A percentile compares a stretch with the other conserved stretches of the same genome.
These are phyloP conservation scores for Synergus japonicus DNA, from an alignment of 2,888 invertebrate species.

Conservation along the genomic window DNA sequence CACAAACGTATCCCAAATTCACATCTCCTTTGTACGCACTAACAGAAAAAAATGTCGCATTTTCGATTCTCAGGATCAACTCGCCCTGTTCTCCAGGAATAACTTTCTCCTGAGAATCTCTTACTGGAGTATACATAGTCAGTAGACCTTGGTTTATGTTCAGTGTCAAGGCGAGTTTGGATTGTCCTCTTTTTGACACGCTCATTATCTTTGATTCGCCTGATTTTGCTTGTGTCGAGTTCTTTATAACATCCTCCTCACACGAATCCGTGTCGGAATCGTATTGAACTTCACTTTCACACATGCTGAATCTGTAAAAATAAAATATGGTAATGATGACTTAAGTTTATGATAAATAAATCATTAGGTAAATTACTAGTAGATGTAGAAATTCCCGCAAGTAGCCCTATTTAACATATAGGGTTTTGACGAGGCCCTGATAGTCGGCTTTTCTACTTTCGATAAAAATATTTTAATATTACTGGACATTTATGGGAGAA, in stretches of 20 bases:
- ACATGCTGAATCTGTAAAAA: constrained; percentile 77
- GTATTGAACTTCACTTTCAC: constrained; percentile 85
- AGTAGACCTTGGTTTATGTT: constrained; percentile 87
- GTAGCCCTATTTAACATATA: too few species aligned
- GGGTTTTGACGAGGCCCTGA: too few species aligned
- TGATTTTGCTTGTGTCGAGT: constrained; percentile 79
- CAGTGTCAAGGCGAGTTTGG: constrained; percentile 83
- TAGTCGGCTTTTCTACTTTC: too few species aligned
- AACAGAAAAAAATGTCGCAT: constrained; percentile 82
- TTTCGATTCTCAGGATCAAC: constrained; percentile 85
- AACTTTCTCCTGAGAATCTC: constrained; percentile 85
- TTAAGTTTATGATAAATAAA: too few species aligned
- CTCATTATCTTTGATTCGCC: constrained; percentile 65
- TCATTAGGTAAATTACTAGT: too few species aligned
- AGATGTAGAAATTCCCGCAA: too few species aligned
- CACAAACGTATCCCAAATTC: constrained; percentile 88
- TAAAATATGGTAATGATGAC: too few species aligned
- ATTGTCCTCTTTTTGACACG: constrained; percentile 77
- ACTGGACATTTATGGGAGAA: too few species aligned
- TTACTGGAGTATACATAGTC: constrained; percentile 86
- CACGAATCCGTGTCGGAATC: constrained; percentile 78
- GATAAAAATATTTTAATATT: too few species aligned
- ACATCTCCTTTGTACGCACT: constrained; percentile 83
- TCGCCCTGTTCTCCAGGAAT: constrained; percentile 91
- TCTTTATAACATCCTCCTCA: constrained; percentile 82